Conservation (phyloP, 2,888 invertebrate genomes). For the Aleiodes leptofemur region DNA sequence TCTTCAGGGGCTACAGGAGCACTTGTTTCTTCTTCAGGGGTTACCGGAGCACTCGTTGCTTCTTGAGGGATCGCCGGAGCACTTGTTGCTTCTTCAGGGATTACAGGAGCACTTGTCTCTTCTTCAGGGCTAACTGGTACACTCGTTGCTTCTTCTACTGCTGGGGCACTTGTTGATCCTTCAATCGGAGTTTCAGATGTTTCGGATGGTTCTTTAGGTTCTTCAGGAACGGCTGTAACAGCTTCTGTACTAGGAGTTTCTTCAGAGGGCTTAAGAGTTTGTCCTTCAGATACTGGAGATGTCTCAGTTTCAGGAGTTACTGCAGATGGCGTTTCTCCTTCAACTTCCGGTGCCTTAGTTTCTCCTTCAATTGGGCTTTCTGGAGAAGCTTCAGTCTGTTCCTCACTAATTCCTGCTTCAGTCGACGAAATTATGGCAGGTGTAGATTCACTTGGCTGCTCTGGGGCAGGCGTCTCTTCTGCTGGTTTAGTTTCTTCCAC, state of each 20-base stretch:
- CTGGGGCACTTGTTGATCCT: slow-evolving; percentile 32
- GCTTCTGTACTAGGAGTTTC: slow-evolving; percentile 43
- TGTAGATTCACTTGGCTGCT: slow-evolving; percentile 19
- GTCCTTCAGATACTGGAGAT: slow-evolving; percentile 42
- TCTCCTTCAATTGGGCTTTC: slow-evolving; percentile 51
- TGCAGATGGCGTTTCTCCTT: slow-evolving; percentile 37
- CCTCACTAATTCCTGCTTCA: neutral
- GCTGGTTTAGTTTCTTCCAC: slow-evolving; percentile 31
- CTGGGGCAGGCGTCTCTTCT: slow-evolving; percentile 48
- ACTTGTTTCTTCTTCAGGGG: slow-evolving; percentile 52
- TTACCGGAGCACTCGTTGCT: slow-evolving; percentile 41
- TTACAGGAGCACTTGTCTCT: slow-evolving; percentile 20
- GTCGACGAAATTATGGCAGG: neutral
- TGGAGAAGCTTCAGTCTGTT: slow-evolving; percentile 36
- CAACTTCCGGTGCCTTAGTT: slow-evolving; percentile 48
- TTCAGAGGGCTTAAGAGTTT: slow-evolving; percentile 36
- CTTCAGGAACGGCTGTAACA: slow-evolving; percentile 31
- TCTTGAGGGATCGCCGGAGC: slow-evolving; percentile 36
- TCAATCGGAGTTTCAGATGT: slow-evolving; percentile 35
- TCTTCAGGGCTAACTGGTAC: slow-evolving; percentile 16
- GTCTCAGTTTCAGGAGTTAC: slow-evolving; percentile 37
- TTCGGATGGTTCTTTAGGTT: slow-evolving; percentile 49
- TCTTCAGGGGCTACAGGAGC: slow-evolving; percentile 51
- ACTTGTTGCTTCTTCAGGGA: neutral
- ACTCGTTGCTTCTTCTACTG: slow-evolving; percentile 30